Conservation (phyloP, 1,140 invertebrate genomes). For the Dryas iulia region DNA sequence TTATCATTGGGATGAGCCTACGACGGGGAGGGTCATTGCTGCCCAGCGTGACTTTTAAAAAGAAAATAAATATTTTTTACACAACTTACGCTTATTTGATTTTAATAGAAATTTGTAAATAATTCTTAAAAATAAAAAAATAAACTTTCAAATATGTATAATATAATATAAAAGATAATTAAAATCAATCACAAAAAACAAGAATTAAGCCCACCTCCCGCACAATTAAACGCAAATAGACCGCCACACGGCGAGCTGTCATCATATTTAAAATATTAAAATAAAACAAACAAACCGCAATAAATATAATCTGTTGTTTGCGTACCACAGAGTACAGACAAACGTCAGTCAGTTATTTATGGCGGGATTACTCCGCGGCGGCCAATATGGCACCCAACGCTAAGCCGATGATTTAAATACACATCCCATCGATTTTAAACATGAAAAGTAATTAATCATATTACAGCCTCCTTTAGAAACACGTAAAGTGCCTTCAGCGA, state of each 20-base stretch:
- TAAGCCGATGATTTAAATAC: slow-evolving; percentile 68
- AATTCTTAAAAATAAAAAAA: too few relatives aligned
- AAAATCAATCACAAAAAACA: background rate
- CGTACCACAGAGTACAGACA: slow-evolving; percentile 54
- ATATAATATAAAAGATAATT: too few relatives aligned
- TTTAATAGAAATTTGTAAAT: too few relatives aligned
- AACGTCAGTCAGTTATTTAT: slow-evolving; percentile 64
- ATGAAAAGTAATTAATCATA: slow-evolving; percentile 59
- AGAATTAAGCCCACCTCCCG: background rate
- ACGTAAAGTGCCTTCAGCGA: slow-evolving; percentile 28
- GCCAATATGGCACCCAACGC: slow-evolving; percentile 55
- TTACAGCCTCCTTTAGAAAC: slow-evolving; percentile 40
- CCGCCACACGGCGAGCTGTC: background rate
- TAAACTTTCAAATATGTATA: too few relatives aligned
- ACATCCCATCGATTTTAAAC: slow-evolving; percentile 58
- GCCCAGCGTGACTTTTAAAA: too few relatives aligned
- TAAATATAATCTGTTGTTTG: slow-evolving; percentile 41
- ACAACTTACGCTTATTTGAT: too few relatives aligned
- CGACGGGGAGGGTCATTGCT: background rate
- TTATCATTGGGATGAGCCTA: background rate
- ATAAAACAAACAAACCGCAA: slow-evolving; percentile 13
- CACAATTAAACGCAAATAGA: background rate
- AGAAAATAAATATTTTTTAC: too few relatives aligned
- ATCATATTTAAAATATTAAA: slow-evolving; percentile 3
- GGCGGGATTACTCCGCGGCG: slow-evolving; percentile 56